Percentiles rank a stretch among this genome's conserved stretches.
These are phyloP conservation scores for Deilephila porcellus DNA, from an alignment of 2,888 invertebrate species.

Conservation along the genomic window DNA sequence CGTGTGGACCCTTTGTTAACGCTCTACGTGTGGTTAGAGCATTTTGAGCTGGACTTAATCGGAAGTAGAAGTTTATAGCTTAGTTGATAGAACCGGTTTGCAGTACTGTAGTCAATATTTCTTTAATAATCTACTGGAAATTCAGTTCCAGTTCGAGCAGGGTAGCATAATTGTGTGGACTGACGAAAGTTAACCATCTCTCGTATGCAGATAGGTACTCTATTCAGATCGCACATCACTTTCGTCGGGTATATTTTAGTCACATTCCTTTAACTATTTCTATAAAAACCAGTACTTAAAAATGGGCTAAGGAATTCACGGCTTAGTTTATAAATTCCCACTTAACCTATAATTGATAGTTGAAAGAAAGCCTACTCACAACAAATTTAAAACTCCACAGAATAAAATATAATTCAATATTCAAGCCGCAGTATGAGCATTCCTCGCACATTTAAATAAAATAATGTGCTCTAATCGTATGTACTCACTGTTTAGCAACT, in stretches of 20 bases:
- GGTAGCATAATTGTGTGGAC: no score
- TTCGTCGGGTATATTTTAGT: no score
- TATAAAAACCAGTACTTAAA: no score
- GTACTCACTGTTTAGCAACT: constrained; percentile 45
- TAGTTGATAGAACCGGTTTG: no score
- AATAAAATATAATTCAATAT: neutral
- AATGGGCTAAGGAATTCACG: no score
- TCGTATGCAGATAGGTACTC: no score
- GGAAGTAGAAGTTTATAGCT: neutral
- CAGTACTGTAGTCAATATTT: no score
- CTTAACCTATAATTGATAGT: neutral
- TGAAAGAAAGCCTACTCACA: neutral
- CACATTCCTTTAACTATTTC: no score
- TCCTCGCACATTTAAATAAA: constrained; percentile 34
- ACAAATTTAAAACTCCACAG: neutral
- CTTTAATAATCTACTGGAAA: no score
- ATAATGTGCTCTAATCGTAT: constrained; percentile 41
- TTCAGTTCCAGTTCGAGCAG: no score
- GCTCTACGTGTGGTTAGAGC: neutral
- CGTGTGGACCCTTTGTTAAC: constrained; percentile 17
- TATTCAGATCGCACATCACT: no score
- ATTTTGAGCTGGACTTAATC: neutral
- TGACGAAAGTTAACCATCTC: no score
- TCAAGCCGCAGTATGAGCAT: neutral
- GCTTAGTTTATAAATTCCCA: neutral